phyloP scores from a whole-genome alignment of 2,888 invertebrate genomes.

The Apodemia mormo region DNA sequence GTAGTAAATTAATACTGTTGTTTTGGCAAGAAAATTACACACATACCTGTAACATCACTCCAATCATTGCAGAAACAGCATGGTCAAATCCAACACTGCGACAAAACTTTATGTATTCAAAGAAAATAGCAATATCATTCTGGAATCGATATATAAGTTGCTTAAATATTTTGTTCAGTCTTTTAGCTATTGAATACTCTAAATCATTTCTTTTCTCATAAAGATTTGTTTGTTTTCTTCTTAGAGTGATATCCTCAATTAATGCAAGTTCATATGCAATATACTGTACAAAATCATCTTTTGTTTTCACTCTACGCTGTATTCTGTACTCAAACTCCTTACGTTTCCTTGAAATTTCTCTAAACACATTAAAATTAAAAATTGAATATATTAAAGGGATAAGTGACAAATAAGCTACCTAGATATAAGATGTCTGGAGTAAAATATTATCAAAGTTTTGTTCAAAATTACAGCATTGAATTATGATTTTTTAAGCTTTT shows the following conservation, averaged over 20 bases:
- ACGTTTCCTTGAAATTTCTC: constrained; percentile 85
- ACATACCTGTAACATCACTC: constrained; percentile 83
- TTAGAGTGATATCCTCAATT: constrained; percentile 83
- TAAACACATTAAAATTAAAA: constrained; percentile 50
- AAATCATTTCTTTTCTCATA: constrained; percentile 84
- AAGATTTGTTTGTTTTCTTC: constrained; percentile 81
- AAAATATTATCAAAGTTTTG: too few species aligned
- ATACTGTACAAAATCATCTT: constrained; percentile 86
- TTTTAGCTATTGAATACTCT: constrained; percentile 85
- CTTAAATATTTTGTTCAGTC: constrained; percentile 88
- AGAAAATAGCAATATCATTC: constrained; percentile 87
- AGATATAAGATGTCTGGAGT: too few species aligned
- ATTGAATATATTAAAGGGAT: neutral
- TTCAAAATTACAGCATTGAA: too few species aligned
- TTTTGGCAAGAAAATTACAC: too few species aligned
- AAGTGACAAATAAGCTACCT: neutral
- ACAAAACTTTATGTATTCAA: constrained; percentile 90
- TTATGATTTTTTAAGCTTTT: too few species aligned
- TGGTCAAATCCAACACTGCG: constrained; percentile 82
- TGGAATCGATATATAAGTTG: constrained; percentile 86
- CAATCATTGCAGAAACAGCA: constrained; percentile 80
- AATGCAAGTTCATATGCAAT: constrained; percentile 87
- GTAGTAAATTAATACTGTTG: too few species aligned
- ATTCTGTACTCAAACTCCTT: constrained; percentile 88
- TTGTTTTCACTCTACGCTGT: constrained; percentile 84